Evolutionary conservation across 2,888 invertebrate species (phyloP), one percentile per base, ranked within the genome.

Genomic region (Spilarctia lutea): DNA sequence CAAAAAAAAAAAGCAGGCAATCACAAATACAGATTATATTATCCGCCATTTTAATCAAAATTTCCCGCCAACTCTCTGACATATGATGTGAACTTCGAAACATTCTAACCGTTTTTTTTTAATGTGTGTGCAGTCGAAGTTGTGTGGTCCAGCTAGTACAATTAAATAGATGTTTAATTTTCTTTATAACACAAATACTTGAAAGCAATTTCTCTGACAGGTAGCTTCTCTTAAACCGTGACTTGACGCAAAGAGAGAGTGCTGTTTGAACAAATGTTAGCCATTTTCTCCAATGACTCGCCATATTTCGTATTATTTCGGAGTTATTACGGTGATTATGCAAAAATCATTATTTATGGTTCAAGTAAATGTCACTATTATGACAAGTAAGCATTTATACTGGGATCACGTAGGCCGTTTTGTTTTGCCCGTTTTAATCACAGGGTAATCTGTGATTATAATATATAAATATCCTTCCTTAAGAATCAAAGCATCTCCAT

Each of bases 251-350:
- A 30, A 65, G 63, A 45, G 71, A 65, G 65, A 65, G 71, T 20
- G 71, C 6, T 52, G 71, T 27, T 65, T 65, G 35, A 16, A 65
- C 35, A 52, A 33, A 48, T 42, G 30, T 65, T 18, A 65, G 45
- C 24, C 18, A 35, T 52, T 72, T 72, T 72, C 71, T 72, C 65
- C 71, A 48, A 72, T 72, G 71, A 72, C 48, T 72, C 33, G 71
- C 2, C 71, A 52, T 72, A 63, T 65, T 30, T 63, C 30, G 63
- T 16, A 30, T 63, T 63, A 63, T 30, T 63, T 63, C 63, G 16
- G 30, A 63, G 63, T 27, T 27, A 63, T 63, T 30, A 27, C 18
- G 8, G 30, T 63, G 63, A 63, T 63, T 30, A 30, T 30, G 7
- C 63, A 63, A 63, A 30, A 63, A 63, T 63, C 30, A 10, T 56